A percentile compares a stretch with the other conserved stretches of the same genome.
Conservation (phyloP, 2,113 vertebrate genomes). For the Cyphomyrus plagiostoma region DNA sequence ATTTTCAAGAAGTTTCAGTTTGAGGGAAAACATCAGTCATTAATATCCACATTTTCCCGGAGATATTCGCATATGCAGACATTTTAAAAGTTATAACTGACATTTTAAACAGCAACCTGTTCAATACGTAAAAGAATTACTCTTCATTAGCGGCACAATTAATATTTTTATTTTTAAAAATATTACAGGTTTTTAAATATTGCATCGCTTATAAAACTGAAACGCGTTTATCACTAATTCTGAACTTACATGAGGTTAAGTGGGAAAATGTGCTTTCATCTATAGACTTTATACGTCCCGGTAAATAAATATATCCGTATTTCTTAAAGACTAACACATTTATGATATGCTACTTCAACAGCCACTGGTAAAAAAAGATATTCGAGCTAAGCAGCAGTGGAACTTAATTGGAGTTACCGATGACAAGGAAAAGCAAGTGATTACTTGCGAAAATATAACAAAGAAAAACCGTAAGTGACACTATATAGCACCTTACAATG, state of each 20-base stretch:
- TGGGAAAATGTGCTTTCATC: background rate
- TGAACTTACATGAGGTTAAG: background rate
- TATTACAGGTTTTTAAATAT: background rate
- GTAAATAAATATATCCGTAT: slow-evolving; percentile 4
- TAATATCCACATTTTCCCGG: background rate
- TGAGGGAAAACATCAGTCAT: background rate
- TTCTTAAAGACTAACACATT: background rate
- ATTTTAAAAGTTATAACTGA: background rate
- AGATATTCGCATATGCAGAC: background rate
- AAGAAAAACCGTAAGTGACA: background rate
- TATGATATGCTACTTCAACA: background rate
- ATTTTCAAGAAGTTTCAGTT: background rate
- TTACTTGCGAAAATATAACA: background rate
- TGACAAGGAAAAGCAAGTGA: background rate
- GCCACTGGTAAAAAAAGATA: background rate
- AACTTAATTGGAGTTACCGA: background rate
- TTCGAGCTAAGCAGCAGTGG: background rate
- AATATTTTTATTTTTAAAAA: background rate
- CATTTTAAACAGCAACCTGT: background rate
- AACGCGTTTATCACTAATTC: background rate
- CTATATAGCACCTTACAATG: background rate
- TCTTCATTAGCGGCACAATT: background rate
- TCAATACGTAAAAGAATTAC: slow-evolving; percentile 1
- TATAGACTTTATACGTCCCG: background rate
- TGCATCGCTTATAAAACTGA: background rate